Evolutionary conservation across 30 jellyfish, hydroid and myxozoan genomes (phyloP).

Genomic region (Chrysaora quinquecirrha): DNA sequence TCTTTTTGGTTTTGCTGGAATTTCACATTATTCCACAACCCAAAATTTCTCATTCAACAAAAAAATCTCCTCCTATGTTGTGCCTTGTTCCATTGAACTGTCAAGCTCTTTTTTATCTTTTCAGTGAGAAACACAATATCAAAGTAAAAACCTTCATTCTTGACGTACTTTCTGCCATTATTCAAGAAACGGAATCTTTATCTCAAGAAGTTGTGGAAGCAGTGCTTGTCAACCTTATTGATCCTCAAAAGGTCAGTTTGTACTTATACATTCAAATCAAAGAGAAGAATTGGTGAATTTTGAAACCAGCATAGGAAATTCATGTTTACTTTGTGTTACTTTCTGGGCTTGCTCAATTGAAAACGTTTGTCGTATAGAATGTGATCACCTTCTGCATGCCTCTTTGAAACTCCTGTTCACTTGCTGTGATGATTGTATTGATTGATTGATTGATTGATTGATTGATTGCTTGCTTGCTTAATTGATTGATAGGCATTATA

Average conservation of each 20-base stretch:
- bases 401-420: not conserved
- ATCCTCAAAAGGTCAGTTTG: slow-evolving; percentile 75
- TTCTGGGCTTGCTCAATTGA: not conserved
- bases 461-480: no score
- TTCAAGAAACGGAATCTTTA: slow-evolving; percentile 87
- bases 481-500: no score
- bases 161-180: slow-evolving; percentile 82
- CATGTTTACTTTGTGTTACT: not conserved
- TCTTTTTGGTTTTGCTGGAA: not conserved
- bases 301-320: not conserved
- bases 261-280: not conserved
- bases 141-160: slow-evolving; percentile 77
- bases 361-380: no score
- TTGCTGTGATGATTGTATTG: no score
- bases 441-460: no score
- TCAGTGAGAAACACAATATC: slow-evolving; percentile 79
- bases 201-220: slow-evolving; percentile 85
- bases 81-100: not conserved
- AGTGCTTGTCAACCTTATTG: slow-evolving; percentile 65
- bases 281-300: not conserved
- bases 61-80: not conserved
- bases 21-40: not conserved
- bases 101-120: not conserved
- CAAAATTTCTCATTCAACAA: not conserved
- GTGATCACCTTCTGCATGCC: no score